These are phyloP conservation scores for Boleophthalmus pectinirostris DNA, from an alignment of 2,113 vertebrate genomes.

Conservation along the genomic window DNA sequence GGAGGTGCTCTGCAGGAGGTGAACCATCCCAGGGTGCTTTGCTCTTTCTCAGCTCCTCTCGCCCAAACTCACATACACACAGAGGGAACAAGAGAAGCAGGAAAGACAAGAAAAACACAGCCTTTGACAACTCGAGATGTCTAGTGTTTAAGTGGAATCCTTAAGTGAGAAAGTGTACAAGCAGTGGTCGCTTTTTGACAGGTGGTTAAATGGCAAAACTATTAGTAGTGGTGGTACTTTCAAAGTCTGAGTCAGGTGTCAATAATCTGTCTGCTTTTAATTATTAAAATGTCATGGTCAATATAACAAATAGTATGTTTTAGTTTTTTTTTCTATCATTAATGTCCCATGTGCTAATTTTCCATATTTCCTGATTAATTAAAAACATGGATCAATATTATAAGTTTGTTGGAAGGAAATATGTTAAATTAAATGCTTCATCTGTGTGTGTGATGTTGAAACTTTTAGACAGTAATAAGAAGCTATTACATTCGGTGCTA, in stretches of 20 bases:
- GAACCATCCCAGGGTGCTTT: conserved; percentile 58
- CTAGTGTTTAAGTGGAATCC: background rate
- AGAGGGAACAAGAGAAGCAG: conserved; percentile 5
- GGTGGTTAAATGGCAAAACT: background rate
- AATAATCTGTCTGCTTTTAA: background rate
- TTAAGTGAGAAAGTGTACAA: background rate
- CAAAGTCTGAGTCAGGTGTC: background rate
- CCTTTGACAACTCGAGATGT: background rate
- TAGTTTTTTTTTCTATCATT: background rate
- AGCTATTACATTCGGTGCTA: background rate
- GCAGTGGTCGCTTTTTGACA: background rate
- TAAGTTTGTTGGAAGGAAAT: background rate
- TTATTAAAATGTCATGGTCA: background rate
- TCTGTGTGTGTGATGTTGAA: background rate
- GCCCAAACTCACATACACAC: conserved; percentile 35
- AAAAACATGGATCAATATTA: too few relatives aligned
- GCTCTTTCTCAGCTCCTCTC: conserved; percentile 33
- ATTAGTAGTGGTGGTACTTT: background rate
- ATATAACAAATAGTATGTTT: background rate
- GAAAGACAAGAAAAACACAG: background rate
- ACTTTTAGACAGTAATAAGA: background rate
- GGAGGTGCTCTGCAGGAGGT: conserved; percentile 72
- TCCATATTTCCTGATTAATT: too few relatives aligned
- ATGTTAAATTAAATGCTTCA: background rate
- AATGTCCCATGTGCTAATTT: background rate